Evolutionary conservation across 1,140 invertebrate species (phyloP).

Genomic region (Nymphalis io): DNA sequence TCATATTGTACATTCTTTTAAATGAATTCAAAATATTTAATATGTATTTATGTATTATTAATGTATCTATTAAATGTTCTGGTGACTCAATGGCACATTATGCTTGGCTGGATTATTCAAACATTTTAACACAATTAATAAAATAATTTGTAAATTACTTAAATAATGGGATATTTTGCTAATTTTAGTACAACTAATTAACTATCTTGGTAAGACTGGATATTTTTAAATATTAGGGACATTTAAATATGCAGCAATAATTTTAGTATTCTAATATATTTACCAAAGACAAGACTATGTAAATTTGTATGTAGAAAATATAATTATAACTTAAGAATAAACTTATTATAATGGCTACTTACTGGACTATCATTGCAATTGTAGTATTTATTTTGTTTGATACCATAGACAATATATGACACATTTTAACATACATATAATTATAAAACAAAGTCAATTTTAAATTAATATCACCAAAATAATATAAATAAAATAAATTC

Average conservation of each 20-base stretch:
- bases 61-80: not conserved
- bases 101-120: not conserved
- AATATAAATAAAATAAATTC: too few species aligned
- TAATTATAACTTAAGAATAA: not conserved
- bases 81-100: not conserved
- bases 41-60: not conserved
- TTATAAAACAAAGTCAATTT: not conserved
- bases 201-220: constrained; percentile 24
- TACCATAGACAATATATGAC: not conserved
- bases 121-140: not conserved
- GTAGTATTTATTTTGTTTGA: not conserved
- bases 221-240: constrained; percentile 16
- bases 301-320: constrained; percentile 14
- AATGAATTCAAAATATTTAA: too few species aligned
- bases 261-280: constrained; percentile 68
- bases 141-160: constrained; percentile 1
- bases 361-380: not conserved
- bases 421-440: not conserved
- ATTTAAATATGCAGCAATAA: constrained; percentile 29
- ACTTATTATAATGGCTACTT: not conserved
- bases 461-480: not conserved
- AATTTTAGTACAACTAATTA: constrained; percentile 7
- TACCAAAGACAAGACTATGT: constrained; percentile 31
- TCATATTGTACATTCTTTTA: too few species aligned
- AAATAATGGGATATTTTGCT: constrained; percentile 1